Evolutionary conservation across 1,140 invertebrate species (phyloP).

Genomic region (Drosophila ohnishii): DNA sequence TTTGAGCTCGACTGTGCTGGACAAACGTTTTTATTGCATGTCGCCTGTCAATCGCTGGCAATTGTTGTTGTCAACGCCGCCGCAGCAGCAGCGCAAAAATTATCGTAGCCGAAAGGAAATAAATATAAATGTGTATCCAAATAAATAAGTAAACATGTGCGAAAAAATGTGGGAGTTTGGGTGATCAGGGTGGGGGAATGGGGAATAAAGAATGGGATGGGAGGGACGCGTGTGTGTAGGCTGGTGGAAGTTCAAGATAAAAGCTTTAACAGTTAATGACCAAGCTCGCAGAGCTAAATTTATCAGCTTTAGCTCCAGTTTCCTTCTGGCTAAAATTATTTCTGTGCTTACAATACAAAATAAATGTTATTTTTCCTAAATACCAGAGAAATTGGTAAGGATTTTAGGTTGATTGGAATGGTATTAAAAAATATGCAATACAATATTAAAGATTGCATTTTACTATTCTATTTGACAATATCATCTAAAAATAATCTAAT

Average conservation of each 20-base stretch:
- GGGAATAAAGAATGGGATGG: neutral
- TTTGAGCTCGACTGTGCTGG: conserved; percentile 10
- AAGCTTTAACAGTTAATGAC: conserved; percentile 66
- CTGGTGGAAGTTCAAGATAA: conserved; percentile 51
- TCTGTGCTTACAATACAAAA: neutral
- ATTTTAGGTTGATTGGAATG: neutral
- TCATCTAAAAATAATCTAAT: neutral
- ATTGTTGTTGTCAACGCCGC: conserved; percentile 51
- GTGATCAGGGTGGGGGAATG: neutral
- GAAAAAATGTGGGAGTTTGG: conserved; percentile 19
- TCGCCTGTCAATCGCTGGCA: conserved; percentile 49
- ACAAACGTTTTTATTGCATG: conserved; percentile 49
- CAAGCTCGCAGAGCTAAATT: conserved; percentile 20
- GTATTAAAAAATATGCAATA: neutral
- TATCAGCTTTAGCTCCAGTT: conserved; percentile 14
- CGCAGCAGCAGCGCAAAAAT: conserved; percentile 37
- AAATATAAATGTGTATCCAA: conserved; percentile 62
- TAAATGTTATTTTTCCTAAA: neutral
- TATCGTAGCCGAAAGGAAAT: conserved; percentile 58
- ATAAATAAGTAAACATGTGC: conserved; percentile 62
- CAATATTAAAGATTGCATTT: neutral
- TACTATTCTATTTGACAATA: neutral
- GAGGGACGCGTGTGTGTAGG: conserved; percentile 31
- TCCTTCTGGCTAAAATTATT: neutral
- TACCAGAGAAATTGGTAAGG: neutral